phyloP scores from a whole-genome alignment of 2,113 vertebrate genomes.

The Lepus timidus region DNA sequence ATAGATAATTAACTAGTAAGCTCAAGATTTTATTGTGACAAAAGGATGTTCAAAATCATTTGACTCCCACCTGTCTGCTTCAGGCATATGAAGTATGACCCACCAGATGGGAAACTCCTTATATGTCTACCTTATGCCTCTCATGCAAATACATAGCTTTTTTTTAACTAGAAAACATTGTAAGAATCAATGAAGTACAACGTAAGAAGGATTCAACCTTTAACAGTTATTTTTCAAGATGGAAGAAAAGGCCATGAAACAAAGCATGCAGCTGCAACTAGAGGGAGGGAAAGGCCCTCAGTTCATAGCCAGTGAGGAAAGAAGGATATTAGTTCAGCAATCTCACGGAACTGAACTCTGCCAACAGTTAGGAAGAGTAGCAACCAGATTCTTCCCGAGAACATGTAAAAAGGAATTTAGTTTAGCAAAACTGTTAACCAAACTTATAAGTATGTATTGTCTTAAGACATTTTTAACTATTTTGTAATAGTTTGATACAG shows the following conservation, averaged over 20 bases:
- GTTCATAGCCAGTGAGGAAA: not conserved
- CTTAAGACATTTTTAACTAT: not conserved
- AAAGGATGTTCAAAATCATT: not conserved
- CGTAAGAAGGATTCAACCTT: not conserved
- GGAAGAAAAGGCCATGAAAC: not conserved
- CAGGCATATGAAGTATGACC: too few species aligned
- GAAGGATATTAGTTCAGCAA: not conserved
- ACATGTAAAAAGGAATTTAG: not conserved
- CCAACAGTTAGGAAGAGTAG: not conserved
- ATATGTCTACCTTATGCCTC: too few species aligned
- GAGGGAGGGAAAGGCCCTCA: not conserved
- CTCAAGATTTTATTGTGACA: not conserved
- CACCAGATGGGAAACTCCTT: too few species aligned
- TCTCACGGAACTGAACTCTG: not conserved
- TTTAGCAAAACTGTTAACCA: not conserved
- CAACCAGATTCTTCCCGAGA: not conserved
- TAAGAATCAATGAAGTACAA: not conserved
- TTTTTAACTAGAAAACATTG: too few species aligned
- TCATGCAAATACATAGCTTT: too few species aligned
- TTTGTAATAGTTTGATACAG: not conserved
- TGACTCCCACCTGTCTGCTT: too few species aligned
- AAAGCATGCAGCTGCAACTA: not conserved
- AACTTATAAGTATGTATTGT: not conserved
- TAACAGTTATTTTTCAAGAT: not conserved
- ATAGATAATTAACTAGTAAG: not conserved